Base-by-base conservation (phyloP, 2,888 invertebrate genomes). In the Elegia similella region DNA sequence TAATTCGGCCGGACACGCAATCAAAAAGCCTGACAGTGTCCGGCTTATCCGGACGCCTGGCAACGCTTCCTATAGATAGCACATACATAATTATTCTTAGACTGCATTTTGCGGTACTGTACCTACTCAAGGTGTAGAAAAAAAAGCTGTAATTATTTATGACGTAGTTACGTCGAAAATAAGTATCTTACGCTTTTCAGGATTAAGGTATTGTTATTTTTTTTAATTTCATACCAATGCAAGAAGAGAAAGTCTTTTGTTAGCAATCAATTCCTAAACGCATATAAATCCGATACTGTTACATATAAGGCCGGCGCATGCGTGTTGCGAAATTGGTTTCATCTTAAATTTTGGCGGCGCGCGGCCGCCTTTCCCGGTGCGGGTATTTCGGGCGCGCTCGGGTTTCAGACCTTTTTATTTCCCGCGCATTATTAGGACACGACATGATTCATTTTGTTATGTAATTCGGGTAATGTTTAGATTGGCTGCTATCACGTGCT, bases 281-380 rank as follows among this genome's bases (percentile, higher is more conserved):
- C 38, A 38, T 38, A 44, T n/a, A 44, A 17, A 16, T 23, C 46
- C 10, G 30, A 50, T 16, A 34, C 15, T 7, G 13, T 55, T 34
- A 16, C 42, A 42, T 44, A 7, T 29, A 43, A 57, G 62, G 63
- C 62, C 64, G 63, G 52, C 58, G 63, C 64, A 63, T 60, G 64
- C 59, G 64, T 62, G 69, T 83, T 82, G 79, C 80, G 82, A 82
- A 81, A 82, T 70, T 69, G 75, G 73, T 65, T 71, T 69, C 72
- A 60, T 66, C 69, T 72, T 65, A 63, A 67, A 67, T 68, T 67
- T 64, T 60, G 58, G 67, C 61, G 57, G 55, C 52, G 29, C 47
- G 42, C 56, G 13, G 30, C 44, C 72, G 59, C 72, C 73, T 68
- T 72, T 70, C 68, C 64, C 65, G 69, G 70, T 61, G 61, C 60